These are phyloP conservation scores for Brachyopa scutellaris DNA, from an alignment of 2,888 invertebrate species.

Conservation along the genomic window DNA sequence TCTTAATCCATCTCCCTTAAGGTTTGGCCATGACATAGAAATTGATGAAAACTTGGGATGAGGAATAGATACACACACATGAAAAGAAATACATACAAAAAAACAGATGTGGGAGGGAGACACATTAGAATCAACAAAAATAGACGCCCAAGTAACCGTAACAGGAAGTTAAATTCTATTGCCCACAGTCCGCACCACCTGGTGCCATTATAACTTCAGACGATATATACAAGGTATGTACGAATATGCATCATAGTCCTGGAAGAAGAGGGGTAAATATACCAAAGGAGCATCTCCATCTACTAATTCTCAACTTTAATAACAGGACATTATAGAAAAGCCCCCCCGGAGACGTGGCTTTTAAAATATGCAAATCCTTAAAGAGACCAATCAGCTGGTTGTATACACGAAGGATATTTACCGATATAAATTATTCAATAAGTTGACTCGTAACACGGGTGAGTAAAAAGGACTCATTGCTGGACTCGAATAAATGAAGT, in stretches of 20 bases:
- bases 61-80: too few species aligned
- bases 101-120: too few species aligned
- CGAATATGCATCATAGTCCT: too few species aligned
- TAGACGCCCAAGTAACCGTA: background rate
- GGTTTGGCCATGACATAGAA: slow-evolving; percentile 24
- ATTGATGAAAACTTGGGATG: background rate
- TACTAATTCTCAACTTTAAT: too few species aligned
- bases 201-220: background rate
- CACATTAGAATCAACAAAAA: background rate
- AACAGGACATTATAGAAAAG: too few species aligned
- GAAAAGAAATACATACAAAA: background rate
- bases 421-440: background rate
- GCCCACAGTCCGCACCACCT: slow-evolving; percentile 10
- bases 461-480: background rate
- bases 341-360: background rate
- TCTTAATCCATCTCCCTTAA: slow-evolving; percentile 36
- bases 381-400: slow-evolving; percentile 4
- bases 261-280: background rate
- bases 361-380: slow-evolving; percentile 53
- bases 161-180: background rate
- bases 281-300: background rate
- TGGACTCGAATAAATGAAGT: background rate
- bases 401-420: slow-evolving; percentile 2
- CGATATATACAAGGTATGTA: background rate
- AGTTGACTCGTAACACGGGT: background rate